A percentile compares a stretch with the other conserved stretches of the same genome.
Evolutionary conservation across 2,888 invertebrate species (phyloP).

Genomic region (Agrotis puta): DNA sequence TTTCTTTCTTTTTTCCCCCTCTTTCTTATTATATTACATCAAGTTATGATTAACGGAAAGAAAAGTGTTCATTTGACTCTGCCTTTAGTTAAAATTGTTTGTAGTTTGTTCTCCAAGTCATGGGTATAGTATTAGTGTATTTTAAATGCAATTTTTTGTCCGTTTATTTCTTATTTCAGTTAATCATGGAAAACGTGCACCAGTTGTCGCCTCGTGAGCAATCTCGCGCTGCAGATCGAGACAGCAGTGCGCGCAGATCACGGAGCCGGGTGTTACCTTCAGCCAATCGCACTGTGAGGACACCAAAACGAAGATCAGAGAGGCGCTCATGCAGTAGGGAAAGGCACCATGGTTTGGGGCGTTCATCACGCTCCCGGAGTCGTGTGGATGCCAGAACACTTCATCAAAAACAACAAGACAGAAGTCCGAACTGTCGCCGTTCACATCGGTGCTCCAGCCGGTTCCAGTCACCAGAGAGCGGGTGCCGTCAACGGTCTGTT

Average conservation of each 20-base stretch:
- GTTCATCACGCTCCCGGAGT: conserved; percentile 1
- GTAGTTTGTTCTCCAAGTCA: neutral
- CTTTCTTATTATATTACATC: no score
- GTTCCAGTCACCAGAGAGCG: neutral
- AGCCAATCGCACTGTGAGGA: no score
- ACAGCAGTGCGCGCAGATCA: no score
- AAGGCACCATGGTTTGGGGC: neutral
- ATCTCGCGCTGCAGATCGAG: no score
- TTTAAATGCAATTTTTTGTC: no score
- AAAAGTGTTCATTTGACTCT: no score
- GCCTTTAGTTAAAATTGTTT: neutral
- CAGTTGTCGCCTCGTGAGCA: no score
- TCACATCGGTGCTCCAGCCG: neutral
- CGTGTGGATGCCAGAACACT: neutral
- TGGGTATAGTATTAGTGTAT: neutral
- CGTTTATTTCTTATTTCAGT: no score
- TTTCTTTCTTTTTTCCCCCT: no score
- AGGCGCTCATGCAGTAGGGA: conserved; percentile 1
- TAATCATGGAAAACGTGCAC: no score
- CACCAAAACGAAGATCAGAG: neutral
- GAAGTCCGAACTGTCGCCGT: conserved; percentile 2
- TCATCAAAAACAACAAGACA: neutral
- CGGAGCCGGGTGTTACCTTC: no score
- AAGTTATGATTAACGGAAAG: no score
- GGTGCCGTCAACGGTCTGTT: neutral